Evolutionary conservation across 2,797 vertebrate genomes (phyloP).

Genomic region (Chromis chromis): DNA sequence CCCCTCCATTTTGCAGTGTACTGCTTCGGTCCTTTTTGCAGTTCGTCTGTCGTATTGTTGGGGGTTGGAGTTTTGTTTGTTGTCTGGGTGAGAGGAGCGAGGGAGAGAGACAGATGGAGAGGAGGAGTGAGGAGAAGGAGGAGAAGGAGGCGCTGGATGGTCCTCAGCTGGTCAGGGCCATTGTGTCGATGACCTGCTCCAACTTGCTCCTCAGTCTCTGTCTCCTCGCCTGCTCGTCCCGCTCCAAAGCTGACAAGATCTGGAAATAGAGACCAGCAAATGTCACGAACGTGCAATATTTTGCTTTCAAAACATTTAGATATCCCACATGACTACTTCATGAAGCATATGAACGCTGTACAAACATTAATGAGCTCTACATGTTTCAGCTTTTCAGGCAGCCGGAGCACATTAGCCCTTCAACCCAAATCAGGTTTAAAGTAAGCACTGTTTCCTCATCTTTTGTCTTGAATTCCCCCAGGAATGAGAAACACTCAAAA

Average conservation of each 20-base stretch:
- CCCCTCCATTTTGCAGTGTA: conserved; percentile 76
- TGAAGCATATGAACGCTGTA: neutral
- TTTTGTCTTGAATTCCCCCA: no score
- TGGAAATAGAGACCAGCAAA: conserved; percentile 65
- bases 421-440: no score
- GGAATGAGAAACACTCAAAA: no score
- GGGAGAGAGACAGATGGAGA: conserved; percentile 69
- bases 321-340: neutral
- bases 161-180: conserved; percentile 96
- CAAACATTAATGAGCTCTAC: neutral
- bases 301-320: conserved; percentile 12
- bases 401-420: neutral
- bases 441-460: no score
- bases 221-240: conserved; percentile 94
- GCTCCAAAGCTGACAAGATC: conserved; percentile 96
- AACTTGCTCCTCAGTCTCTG: conserved; percentile 96
- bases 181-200: conserved; percentile 99
- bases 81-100: conserved; percentile 68
- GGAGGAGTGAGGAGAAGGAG: conserved; percentile 65
- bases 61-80: conserved; percentile 73
- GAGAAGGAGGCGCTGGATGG: conserved; percentile 55
- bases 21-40: conserved; percentile 79
- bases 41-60: conserved; percentile 71
- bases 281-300: neutral
- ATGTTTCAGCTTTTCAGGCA: neutral